These are phyloP conservation scores for Glareola pratincola DNA, from an alignment of 2,113 vertebrate genomes.

Conservation along the genomic window DNA sequence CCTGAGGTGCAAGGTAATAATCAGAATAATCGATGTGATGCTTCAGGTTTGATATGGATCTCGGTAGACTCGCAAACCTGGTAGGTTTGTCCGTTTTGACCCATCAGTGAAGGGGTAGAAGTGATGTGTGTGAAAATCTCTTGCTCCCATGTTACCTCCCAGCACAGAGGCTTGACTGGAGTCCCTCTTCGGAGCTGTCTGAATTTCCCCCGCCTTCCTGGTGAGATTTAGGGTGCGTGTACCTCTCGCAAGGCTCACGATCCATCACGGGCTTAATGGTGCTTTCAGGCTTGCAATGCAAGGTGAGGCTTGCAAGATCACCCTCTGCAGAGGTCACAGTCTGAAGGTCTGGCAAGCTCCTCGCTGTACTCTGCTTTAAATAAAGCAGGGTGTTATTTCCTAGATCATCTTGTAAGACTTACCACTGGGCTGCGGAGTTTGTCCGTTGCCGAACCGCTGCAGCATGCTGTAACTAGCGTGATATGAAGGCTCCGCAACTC, in stretches of 20 bases:
- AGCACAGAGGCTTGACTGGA: background rate
- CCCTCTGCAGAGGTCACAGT: background rate
- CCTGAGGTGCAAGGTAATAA: background rate
- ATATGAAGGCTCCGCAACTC: slow-evolving; percentile 23
- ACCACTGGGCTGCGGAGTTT: background rate
- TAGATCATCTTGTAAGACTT: background rate
- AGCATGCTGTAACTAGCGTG: background rate
- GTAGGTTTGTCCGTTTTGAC: background rate
- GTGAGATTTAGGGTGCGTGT: background rate
- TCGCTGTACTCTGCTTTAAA: background rate
- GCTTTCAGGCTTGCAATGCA: slow-evolving; percentile 21
- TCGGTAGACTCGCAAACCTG: background rate
- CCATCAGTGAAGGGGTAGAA: background rate
- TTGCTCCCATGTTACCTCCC: background rate
- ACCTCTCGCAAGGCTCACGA: background rate
- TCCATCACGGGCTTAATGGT: background rate
- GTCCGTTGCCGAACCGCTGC: background rate
- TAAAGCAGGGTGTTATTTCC: background rate
- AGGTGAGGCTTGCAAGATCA: slow-evolving; percentile 19
- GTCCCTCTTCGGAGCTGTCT: background rate
- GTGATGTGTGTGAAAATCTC: background rate
- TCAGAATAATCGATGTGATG: background rate
- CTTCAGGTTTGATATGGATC: background rate
- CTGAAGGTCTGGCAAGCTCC: slow-evolving; percentile 21
- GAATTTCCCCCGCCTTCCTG: background rate